phyloP scores from a whole-genome alignment of 2,888 invertebrate species.

The Nephrotoma guestfalica region DNA sequence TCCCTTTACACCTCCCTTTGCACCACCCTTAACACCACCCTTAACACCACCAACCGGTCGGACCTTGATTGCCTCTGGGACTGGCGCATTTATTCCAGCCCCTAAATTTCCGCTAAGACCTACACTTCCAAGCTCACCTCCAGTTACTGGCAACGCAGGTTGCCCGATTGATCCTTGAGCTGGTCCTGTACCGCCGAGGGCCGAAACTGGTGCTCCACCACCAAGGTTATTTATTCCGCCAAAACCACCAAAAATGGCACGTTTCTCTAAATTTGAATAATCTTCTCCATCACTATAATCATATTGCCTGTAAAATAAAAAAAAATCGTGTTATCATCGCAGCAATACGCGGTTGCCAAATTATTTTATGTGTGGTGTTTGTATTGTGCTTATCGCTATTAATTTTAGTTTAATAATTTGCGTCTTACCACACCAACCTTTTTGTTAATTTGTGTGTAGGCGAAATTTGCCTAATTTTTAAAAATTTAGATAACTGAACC shows the following conservation, averaged over 20 bases:
- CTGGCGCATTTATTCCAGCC: background rate
- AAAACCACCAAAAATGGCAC: background rate
- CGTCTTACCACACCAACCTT: background rate
- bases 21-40: background rate
- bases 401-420: background rate
- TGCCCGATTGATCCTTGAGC: background rate
- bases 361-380: background rate
- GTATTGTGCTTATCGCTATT: background rate
- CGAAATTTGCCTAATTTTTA: background rate
- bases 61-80: background rate
- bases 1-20: background rate
- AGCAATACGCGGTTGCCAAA: background rate
- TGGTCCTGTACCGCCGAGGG: background rate
- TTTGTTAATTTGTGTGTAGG: background rate
- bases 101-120: background rate
- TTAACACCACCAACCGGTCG: background rate
- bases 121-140: too few relatives aligned
- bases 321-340: background rate
- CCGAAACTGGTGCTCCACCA: background rate
- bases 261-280: background rate
- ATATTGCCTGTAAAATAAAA: background rate
- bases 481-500: background rate
- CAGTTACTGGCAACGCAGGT: background rate
- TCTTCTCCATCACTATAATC: background rate
- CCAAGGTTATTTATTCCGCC: background rate